Percentiles rank a stretch among this genome's conserved stretches.
Conservation (phyloP, 2,113 vertebrate genomes). For the Chaenocephalus aceratus region DNA sequence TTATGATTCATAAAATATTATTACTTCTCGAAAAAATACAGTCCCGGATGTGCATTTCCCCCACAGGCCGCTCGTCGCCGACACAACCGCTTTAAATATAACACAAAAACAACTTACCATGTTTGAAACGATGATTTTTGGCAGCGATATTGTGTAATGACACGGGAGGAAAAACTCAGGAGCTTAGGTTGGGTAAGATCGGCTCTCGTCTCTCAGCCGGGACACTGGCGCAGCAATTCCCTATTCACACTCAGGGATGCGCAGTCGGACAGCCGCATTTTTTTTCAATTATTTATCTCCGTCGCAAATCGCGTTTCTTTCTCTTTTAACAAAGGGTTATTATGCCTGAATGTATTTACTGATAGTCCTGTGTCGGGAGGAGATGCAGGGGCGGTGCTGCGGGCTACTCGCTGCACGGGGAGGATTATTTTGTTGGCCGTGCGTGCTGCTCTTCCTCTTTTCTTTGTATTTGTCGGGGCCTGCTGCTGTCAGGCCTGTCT, state of each 20-base stretch:
- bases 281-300: slow-evolving; percentile 79
- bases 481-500: slow-evolving; percentile 74
- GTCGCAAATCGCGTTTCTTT: slow-evolving; percentile 61
- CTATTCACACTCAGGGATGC: slow-evolving; percentile 81
- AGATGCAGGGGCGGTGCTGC: slow-evolving; percentile 45
- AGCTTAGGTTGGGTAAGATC: slow-evolving; percentile 51
- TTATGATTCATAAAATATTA: slow-evolving; percentile 88
- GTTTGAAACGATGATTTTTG: slow-evolving; percentile 70
- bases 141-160: slow-evolving; percentile 60
- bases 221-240: slow-evolving; percentile 81
- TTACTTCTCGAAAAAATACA: slow-evolving; percentile 62
- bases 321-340: slow-evolving; percentile 66
- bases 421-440: slow-evolving; percentile 58
- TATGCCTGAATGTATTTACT: slow-evolving; percentile 65
- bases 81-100: slow-evolving; percentile 27
- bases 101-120: slow-evolving; percentile 80
- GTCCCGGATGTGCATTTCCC: slow-evolving; percentile 71
- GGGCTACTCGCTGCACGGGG: slow-evolving; percentile 34
- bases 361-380: slow-evolving; percentile 40
- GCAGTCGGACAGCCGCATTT: slow-evolving; percentile 81
- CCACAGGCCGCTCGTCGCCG: slow-evolving; percentile 63
- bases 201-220: slow-evolving; percentile 77
- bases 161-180: slow-evolving; percentile 44
- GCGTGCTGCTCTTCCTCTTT: slow-evolving; percentile 65
- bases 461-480: slow-evolving; percentile 80